phyloP scores from a whole-genome alignment of 2,113 vertebrate genomes.

The Gadus macrocephalus region DNA sequence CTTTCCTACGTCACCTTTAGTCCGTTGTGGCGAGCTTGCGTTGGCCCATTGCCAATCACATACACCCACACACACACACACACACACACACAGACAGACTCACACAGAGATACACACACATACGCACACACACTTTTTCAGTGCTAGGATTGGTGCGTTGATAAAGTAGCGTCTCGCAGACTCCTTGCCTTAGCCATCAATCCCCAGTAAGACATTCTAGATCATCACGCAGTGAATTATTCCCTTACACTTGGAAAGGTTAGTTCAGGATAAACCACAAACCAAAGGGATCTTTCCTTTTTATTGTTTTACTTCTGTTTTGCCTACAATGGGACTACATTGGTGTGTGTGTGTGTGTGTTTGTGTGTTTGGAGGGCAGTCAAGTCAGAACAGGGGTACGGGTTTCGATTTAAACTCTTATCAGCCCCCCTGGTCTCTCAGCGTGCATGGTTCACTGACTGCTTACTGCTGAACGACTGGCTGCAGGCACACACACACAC shows the following conservation, averaged over 20 bases:
- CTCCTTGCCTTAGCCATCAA: too few relatives aligned
- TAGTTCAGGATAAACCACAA: too few relatives aligned
- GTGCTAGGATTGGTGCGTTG: too few relatives aligned
- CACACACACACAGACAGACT: conserved; percentile 23
- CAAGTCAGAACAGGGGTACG: conserved; percentile 50
- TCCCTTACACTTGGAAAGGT: too few relatives aligned
- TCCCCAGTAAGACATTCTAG: too few relatives aligned
- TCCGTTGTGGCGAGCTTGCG: conserved; percentile 74
- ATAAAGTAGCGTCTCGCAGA: too few relatives aligned
- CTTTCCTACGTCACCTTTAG: conserved; percentile 57
- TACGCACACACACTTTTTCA: conserved; percentile 18
- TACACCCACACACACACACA: conserved; percentile 26
- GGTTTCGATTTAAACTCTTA: conserved; percentile 55
- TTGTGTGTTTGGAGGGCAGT: background rate
- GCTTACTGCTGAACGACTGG: conserved; percentile 31
- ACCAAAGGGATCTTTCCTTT: too few relatives aligned
- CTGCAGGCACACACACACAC: conserved; percentile 4
- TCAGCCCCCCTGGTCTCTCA: conserved; percentile 33
- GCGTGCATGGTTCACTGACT: conserved; percentile 32
- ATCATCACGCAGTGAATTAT: too few relatives aligned
- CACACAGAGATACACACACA: conserved; percentile 23
- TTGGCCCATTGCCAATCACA: conserved; percentile 67
- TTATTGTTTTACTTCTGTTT: too few relatives aligned
- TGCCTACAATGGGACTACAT: too few relatives aligned
- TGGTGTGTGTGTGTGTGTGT: background rate